Evolutionary conservation across 2,888 invertebrate species (phyloP), one percentile per base, ranked within the genome.

Genomic region (Trachelus stipa): DNA sequence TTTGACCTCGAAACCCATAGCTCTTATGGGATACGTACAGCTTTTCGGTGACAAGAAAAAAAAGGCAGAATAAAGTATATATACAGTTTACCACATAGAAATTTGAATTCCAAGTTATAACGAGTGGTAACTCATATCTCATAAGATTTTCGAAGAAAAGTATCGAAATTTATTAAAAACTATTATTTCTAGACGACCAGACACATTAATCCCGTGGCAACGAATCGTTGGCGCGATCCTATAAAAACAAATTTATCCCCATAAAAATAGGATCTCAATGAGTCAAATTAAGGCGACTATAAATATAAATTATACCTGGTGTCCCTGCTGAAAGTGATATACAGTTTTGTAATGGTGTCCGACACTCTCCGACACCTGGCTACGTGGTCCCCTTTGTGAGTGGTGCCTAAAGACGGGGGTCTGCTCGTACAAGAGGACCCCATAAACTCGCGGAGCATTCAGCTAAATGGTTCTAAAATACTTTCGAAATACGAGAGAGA

Each of bases 321-420:
- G 56, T 71, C 83, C 83, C 81, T 80, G 79, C 84, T 85, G 87
- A 87, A 88, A 90, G 87, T 91, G 90, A 91, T 91, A 90, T 91
- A 91, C 87, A 87, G 90, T 88, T 88, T 85, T 87, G 89, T 91
- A 91, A 91, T 91, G 90, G 91, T 87, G 86, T 85, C 81, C 86
- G 87, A 87, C 76, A 76, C 85, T 83, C 85, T 83, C 88, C 87
- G 86, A 89, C 90, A 90, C 90, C 90, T 90, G 90, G 90, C 83
- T 84, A 83, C 83, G 81, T 77, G 83, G 83, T 76, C 82, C 81
- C 87, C 85, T 89, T 89, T 89, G 88, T 89, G 80, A 85, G 81
- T 81, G 77, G 80, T 82, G 83, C 80, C 85, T 80, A 81, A 83
- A 83, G 84, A 83, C 79, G 83, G 80, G 73, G 79, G 77, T 81